These are phyloP conservation scores for Heliconius hewitsoni DNA, from an alignment of 1,140 invertebrate genomes.

Conservation along the genomic window DNA sequence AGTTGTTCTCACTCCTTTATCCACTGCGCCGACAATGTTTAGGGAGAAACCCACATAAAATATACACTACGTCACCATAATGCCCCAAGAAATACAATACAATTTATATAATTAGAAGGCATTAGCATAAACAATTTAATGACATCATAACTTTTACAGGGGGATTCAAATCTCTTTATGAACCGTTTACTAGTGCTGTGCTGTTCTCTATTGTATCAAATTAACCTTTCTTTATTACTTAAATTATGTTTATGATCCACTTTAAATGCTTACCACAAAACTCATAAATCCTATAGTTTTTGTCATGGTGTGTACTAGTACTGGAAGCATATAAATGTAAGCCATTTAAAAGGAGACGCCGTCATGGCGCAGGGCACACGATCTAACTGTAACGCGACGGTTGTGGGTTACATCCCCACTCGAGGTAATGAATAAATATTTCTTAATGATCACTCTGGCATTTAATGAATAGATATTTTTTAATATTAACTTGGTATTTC, in stretches of 20 bases:
- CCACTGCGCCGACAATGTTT: too few species aligned
- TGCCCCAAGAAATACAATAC: neutral
- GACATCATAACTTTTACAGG: neutral
- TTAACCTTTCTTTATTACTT: neutral
- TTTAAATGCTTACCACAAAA: neutral
- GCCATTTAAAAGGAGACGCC: too few species aligned
- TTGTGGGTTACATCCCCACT: too few species aligned
- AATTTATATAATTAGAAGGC: slow-evolving; percentile 4
- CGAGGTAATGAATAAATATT: too few species aligned
- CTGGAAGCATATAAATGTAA: too few species aligned
- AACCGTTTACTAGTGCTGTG: neutral
- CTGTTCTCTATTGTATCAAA: neutral
- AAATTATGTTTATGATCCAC: neutral
- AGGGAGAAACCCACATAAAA: neutral
- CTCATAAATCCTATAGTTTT: neutral
- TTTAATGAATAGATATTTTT: too few species aligned
- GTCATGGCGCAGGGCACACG: too few species aligned
- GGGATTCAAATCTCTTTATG: neutral
- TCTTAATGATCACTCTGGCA: too few species aligned
- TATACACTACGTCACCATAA: neutral
- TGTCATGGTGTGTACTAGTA: too few species aligned
- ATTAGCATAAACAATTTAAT: slow-evolving; percentile 8
- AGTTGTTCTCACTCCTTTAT: too few species aligned
- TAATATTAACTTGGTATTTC: too few species aligned
- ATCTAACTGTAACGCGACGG: too few species aligned